Percentiles rank a stretch among this genome's conserved stretches.
phyloP scores from a whole-genome alignment of 1,140 invertebrate species.

The Solen grandis region DNA sequence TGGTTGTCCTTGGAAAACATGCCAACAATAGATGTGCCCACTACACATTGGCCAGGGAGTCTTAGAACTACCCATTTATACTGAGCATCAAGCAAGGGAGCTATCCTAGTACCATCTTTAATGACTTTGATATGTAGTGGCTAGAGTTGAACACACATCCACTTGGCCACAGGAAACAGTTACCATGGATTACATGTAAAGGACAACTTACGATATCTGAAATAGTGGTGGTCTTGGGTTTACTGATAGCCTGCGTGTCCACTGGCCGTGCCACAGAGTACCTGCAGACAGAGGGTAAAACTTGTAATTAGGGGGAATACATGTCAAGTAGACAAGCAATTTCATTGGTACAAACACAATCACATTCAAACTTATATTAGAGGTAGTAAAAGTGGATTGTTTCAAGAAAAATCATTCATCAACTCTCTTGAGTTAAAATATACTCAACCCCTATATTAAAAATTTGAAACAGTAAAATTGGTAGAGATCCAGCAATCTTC shows the following conservation, averaged over 20 bases:
- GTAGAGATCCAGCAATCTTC: not conserved
- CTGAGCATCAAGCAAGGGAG: not conserved
- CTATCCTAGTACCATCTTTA: not conserved
- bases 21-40: not conserved
- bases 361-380: constrained; percentile 61
- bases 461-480: no score
- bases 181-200: not conserved
- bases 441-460: no score
- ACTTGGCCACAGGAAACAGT: no score
- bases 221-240: constrained; percentile 57
- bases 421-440: not conserved
- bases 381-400: not conserved
- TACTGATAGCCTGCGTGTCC: constrained; percentile 67
- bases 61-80: not conserved
- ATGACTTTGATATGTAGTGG: not conserved
- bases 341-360: constrained; percentile 58
- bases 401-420: not conserved
- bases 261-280: constrained; percentile 73
- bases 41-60: not conserved
- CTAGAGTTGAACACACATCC: not conserved
- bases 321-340: no score
- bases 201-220: constrained; percentile 68
- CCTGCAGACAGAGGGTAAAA: constrained; percentile 64
- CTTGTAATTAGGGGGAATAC: no score
- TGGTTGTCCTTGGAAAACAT: not conserved